Base-by-base conservation (phyloP, 2,797 vertebrate genomes). In the Botia almorhae region DNA sequence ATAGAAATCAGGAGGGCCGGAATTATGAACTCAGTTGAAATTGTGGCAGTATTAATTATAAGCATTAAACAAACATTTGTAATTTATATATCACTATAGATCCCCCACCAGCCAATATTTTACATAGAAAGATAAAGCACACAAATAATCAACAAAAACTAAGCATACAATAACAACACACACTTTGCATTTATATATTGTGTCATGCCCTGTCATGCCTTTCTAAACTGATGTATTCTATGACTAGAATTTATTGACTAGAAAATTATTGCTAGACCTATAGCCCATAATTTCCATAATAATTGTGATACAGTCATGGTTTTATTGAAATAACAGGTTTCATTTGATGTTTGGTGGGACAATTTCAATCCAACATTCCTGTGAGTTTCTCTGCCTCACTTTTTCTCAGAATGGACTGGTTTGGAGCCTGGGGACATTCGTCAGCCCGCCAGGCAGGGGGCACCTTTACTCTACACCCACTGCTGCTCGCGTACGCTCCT, bases 361-460 rank as follows among this genome's bases (percentile, higher is more conserved):
- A 39, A 56, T 13, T 55, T 65, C 51, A 67, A 16, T 29, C 60
- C 23, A 60, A 29, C 55, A 21, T 69, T 70, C 21, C 23, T 69
- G 39, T 76, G 19, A 39, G 67, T 58, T 55, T 60, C 29, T 58
- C 19, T 43, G 19, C 68, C 82, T 79, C 29, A n/a, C 21, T 58
- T 26, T 70, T n/a, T 68, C n/a, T 46, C n/a, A 17, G 58, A 29
- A 29, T 69, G 84, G 86, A 36, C 39, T 65, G 67, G 48, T 74
- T 94, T 93, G 93, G 93, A 93, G 91, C 90, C 93, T 87, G 89
- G 87, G 88, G 92, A 89, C 89, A 90, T 94, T 95, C 94, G 95
- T 95, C 94, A 95, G 60, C 88, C 81, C 93, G 95, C 94, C 94
- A 95, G 67, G 89, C 83, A 92, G 95, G 95, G 94, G 93, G 94